Evolutionary conservation across 2,797 vertebrate species (phyloP).

Genomic region (Enteromius mattozi): DNA sequence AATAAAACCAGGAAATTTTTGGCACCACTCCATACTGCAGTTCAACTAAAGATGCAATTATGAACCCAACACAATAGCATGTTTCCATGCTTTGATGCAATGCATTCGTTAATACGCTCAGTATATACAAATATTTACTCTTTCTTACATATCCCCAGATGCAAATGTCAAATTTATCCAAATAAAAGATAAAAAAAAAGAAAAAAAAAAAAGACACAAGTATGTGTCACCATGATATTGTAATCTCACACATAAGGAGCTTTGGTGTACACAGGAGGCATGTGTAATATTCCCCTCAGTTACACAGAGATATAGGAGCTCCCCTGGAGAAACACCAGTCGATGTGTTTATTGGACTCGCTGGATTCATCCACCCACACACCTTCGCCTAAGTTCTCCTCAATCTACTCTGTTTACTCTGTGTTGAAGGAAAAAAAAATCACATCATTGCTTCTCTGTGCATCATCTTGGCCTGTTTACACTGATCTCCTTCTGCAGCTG

Average conservation of each 20-base stretch:
- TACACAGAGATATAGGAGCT: slow-evolving; percentile 38
- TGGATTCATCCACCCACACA: slow-evolving; percentile 52
- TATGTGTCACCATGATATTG: background rate
- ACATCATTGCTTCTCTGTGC: slow-evolving; percentile 27
- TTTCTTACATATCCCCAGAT: background rate
- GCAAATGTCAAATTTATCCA: background rate
- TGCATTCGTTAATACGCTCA: background rate
- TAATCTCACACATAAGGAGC: slow-evolving; percentile 8
- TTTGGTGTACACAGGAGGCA: slow-evolving; percentile 27
- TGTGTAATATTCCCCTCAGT: slow-evolving; percentile 50
- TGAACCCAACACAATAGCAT: slow-evolving; percentile 27
- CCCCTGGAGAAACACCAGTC: slow-evolving; percentile 53
- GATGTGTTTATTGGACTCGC: slow-evolving; percentile 57
- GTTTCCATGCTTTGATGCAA: background rate
- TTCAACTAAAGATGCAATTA: slow-evolving; percentile 40
- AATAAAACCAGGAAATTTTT: background rate
- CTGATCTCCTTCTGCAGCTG: slow-evolving; percentile 30
- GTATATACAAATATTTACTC: slow-evolving; percentile 31
- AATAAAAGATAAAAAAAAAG: background rate
- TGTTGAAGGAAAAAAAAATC: slow-evolving; percentile 13
- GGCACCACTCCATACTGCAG: background rate
- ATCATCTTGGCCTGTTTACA: slow-evolving; percentile 44
- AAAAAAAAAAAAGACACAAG: background rate
- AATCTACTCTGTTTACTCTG: slow-evolving; percentile 55
- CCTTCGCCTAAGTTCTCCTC: slow-evolving; percentile 42